A percentile compares a stretch with the other conserved stretches of the same genome.
These are phyloP conservation scores for Anticlea derivata DNA, from an alignment of 2,888 invertebrate genomes.

Conservation along the genomic window DNA sequence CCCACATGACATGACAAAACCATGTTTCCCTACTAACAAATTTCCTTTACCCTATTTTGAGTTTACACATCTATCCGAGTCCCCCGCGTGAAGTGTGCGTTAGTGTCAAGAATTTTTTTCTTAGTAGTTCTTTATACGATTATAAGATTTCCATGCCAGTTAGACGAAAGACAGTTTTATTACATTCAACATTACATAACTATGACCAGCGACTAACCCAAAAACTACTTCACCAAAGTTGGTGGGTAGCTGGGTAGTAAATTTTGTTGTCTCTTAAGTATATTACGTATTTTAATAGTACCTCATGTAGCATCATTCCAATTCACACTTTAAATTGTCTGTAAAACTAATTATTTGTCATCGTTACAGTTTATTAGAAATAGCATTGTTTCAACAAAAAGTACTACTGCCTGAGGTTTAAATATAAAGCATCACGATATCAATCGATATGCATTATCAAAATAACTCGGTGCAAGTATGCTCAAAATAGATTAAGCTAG, in stretches of 20 bases:
- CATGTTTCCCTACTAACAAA: slow-evolving; percentile 52
- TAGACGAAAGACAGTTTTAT: neutral
- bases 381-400: no score
- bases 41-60: slow-evolving; percentile 9
- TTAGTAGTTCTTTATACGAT: neutral
- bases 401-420: no score
- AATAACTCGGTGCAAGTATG: no score
- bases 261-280: no score
- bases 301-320: neutral
- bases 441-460: no score
- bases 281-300: no score
- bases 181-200: neutral
- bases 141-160: slow-evolving; percentile 1
- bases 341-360: no score
- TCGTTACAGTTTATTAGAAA: no score
- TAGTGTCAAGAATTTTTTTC: slow-evolving; percentile 2
- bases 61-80: slow-evolving; percentile 6
- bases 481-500: neutral
- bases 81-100: slow-evolving; percentile 14
- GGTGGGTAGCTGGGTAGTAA: no score
- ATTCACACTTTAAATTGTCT: neutral
- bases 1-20: slow-evolving; percentile 29
- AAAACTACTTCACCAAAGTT: no score
- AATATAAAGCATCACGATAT: no score
- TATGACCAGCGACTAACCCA: neutral